Base-by-base conservation (phyloP, 2,113 vertebrate genomes). In the Salvator merianae region DNA sequence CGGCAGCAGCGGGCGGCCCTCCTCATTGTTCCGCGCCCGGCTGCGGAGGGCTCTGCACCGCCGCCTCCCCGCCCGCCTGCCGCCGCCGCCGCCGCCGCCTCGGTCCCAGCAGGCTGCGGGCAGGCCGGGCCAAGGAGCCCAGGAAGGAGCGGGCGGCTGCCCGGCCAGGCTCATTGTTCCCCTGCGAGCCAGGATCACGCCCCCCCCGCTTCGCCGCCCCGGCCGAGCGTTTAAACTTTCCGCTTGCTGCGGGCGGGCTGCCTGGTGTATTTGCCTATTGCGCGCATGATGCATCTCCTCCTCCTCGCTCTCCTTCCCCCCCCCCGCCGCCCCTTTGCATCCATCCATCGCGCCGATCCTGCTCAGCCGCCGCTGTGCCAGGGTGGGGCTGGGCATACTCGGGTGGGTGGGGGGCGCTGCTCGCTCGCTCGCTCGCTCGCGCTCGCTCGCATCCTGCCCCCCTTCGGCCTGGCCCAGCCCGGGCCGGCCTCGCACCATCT, bases 131-230 rank as follows among this genome's bases (percentile, higher is more conserved):
- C n/a, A n/a, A n/a, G n/a, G n/a, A n/a, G n/a, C 92, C 90, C 87
- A 88, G 89, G 83, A 84, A 88, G 92, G 91, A 79, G 88, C 73
- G 91, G 84, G 82, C 88, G 63, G 86, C 92, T 89, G 93, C 93
- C 14, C 76, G 22, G 26, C 36, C 22, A 3, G 55, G 26, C 92
- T 90, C 92, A 95, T 95, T 94, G 94, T 95, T 94, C 92, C 91
- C 91, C 3, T 36, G 63, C 62, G 16, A 8, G 43, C 7, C 55
- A 34, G 16, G 62, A 14, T 47, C 66, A 20, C 32, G 18, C 22
- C 6, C 26, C 28, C 40, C 43, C 24, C 40, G 5, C 24, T 4
- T 34, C 32, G 30, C 63, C 59, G 22, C 26, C 53, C 28, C 12
- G 7, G 26, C 76, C 36, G 59, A 8, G 34, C 14, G 5, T 79